Conservation (phyloP, 2,888 invertebrate species). For the Orthosia gothica region DNA sequence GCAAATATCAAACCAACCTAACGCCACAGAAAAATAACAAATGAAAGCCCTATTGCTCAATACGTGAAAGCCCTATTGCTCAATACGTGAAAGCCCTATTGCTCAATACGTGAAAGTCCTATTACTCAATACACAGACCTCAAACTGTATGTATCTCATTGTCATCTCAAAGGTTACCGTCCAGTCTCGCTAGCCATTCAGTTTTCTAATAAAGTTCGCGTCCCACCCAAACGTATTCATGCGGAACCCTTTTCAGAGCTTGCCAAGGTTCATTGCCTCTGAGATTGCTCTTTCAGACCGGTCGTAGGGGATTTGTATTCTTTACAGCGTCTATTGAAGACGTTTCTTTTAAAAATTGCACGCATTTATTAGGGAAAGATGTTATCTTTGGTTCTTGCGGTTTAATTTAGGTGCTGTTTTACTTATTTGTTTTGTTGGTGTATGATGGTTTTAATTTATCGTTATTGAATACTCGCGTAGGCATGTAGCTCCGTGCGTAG, state of each 20-base stretch:
- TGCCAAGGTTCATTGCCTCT: conserved; percentile 54
- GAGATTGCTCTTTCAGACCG: conserved; percentile 58
- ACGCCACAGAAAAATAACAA: not conserved
- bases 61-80: conserved; percentile 3
- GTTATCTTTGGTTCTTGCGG: not conserved
- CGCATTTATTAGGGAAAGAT: conserved; percentile 8
- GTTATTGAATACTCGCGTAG: not conserved
- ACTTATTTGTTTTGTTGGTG: not conserved
- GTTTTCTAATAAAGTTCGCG: conserved; percentile 52
- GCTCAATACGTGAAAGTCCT: not conserved
- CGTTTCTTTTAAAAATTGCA: conserved; percentile 18
- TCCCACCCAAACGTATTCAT: conserved; percentile 54
- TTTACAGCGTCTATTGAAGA: conserved; percentile 32
- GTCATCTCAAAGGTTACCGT: conserved; percentile 26
- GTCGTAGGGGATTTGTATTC: conserved; percentile 53
- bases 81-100: conserved; percentile 3
- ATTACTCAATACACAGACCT: not conserved
- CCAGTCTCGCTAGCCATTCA: conserved; percentile 19
- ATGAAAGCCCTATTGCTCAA: not conserved
- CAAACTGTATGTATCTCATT: conserved; percentile 16
- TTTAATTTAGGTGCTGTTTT: conserved; percentile 1
- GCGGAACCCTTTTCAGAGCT: conserved; percentile 56
- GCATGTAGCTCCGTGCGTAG: conserved; percentile 2
- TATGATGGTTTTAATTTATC: not conserved
- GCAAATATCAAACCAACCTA: not conserved